Evolutionary conservation across 2,888 invertebrate genomes (phyloP), one percentile per base, ranked within the genome.

Genomic region (Microctonus hyperodae): DNA sequence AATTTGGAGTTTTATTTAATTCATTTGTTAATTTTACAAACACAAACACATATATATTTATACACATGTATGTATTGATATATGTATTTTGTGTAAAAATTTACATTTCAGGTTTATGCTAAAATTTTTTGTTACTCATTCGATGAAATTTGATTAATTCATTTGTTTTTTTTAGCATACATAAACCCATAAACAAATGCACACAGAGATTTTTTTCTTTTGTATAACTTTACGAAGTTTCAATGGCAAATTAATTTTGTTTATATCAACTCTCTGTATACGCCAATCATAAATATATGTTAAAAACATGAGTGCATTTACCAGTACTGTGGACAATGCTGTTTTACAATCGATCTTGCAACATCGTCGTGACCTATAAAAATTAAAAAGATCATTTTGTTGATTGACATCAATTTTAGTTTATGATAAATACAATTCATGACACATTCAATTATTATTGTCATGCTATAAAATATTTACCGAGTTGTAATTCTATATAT

Each of bases 401-500:
- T 35, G 35, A 51, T 62, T 62, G 6, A 51, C 53, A 37, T 31
- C 40, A 31, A 10, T 16, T 25, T n/a, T 25, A 25, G 7, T 51
- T 51, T 51, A n/a, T 16, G 4, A 25, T 25, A 7, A 1, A 25
- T n/a, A 51, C 51, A 3, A 11, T 51, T 51, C 9, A 44, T 44
- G 16, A 44, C 16, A 1, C n/a, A 16, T 16, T 44, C 5, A 51
- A 25, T 51, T 6, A 25, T 51, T 11, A 25, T 23, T 25, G 23
- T 11, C 4, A 22, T 22, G 22, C 10, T 25, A n/a, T 25, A 25
- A n/a, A 51, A 25, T 25, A 51, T 73, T 81, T 84, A 88, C 90
- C 90, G 81, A 89, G 82, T 81, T 88, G 88, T 51, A 90, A 81
- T 81, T 90, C 89, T 71, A 90, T 88, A 76, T 90, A 90, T 69